Evolutionary conservation across 2,113 vertebrate species (phyloP).

Genomic region (Callipepla californica): DNA sequence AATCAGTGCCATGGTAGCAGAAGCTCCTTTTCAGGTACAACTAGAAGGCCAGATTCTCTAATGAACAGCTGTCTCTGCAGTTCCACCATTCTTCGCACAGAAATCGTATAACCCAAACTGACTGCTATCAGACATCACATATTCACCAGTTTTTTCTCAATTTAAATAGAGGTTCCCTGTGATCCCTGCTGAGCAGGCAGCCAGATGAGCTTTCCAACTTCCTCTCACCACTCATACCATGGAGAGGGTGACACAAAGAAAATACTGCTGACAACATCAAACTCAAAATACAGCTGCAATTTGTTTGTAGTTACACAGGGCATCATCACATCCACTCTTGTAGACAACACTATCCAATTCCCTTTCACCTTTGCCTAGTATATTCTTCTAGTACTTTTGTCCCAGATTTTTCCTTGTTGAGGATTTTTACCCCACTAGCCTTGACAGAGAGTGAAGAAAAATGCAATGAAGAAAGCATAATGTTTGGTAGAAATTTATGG

Average conservation of each 20-base stretch:
- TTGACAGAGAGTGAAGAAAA: not conserved
- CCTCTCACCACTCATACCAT: not conserved
- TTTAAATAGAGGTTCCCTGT: not conserved
- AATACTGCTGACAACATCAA: not conserved
- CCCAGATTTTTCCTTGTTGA: not conserved
- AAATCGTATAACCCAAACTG: accelerated
- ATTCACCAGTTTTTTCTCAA: not conserved
- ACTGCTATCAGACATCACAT: not conserved
- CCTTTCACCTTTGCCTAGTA: not conserved
- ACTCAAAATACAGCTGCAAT: accelerated
- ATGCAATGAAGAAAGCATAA: not conserved
- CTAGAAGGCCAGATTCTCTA: not conserved
- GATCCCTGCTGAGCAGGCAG: not conserved
- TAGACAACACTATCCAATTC: not conserved
- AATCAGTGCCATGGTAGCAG: not conserved
- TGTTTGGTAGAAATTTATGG: conserved; percentile 20
- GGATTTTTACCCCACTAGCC: not conserved
- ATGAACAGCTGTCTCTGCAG: not conserved
- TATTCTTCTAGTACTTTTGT: not conserved
- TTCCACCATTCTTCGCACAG: not conserved
- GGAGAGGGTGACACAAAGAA: not conserved
- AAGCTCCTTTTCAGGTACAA: not conserved
- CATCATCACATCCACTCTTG: not conserved
- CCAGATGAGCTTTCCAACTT: not conserved
- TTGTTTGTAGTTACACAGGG: not conserved